phyloP scores from a whole-genome alignment of 2,888 invertebrate genomes.

The Lochmaea capreae region DNA sequence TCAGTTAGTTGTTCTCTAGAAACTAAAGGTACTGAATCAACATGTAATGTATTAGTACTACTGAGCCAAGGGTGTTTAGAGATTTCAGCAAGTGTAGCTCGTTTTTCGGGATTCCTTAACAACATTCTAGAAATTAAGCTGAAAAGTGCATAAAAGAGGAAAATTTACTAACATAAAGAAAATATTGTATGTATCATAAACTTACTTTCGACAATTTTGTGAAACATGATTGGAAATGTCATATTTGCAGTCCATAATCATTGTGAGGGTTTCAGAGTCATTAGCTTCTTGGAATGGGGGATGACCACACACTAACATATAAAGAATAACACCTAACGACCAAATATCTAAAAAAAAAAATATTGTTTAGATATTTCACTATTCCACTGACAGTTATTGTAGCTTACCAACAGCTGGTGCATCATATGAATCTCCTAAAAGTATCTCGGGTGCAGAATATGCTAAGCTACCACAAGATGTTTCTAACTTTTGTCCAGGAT shows the following conservation, averaged over 20 bases:
- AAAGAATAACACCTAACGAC: constrained; percentile 98
- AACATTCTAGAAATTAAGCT: constrained; percentile 94
- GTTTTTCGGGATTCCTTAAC: constrained; percentile 90
- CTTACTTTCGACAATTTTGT: constrained; percentile 82
- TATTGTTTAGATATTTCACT: neutral
- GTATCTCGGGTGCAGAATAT: constrained; percentile 98
- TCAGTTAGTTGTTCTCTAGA: constrained; percentile 91
- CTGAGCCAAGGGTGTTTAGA: constrained; percentile 86
- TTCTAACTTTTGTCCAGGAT: constrained; percentile 95
- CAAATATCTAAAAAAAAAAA: constrained; percentile 83
- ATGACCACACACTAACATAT: constrained; percentile 97
- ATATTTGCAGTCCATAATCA: constrained; percentile 99
- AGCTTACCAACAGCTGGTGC: constrained; percentile 94
- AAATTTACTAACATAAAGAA: no score
- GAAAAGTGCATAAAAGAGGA: neutral
- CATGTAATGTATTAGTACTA: constrained; percentile 67
- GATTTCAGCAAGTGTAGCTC: constrained; percentile 90
- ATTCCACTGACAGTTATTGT: neutral
- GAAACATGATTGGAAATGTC: constrained; percentile 91
- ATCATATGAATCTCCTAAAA: constrained; percentile 98
- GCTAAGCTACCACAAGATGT: constrained; percentile 99
- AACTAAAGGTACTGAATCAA: constrained; percentile 82
- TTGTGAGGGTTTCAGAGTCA: constrained; percentile 98
- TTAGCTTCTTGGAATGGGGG: constrained; percentile 99
- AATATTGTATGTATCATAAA: neutral